Evolutionary conservation across 2,888 invertebrate species (phyloP).

Genomic region (Noctua comes): DNA sequence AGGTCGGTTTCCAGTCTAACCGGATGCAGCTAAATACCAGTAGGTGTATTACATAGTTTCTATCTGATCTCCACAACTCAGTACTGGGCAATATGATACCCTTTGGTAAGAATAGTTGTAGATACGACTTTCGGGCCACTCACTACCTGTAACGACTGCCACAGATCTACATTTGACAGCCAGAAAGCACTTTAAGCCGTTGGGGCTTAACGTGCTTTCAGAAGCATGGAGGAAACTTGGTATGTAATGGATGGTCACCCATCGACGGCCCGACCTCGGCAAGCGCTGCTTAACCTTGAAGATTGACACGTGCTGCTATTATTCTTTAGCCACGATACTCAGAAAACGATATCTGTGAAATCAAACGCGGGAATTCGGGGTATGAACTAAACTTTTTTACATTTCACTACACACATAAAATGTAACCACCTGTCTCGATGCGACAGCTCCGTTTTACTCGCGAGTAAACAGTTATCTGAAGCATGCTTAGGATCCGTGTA

Average conservation of each 20-base stretch:
- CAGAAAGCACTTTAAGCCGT: no score
- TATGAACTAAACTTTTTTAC: neutral
- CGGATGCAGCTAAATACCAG: neutral
- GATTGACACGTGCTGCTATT: neutral
- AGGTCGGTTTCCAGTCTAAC: neutral
- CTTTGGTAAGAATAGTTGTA: neutral
- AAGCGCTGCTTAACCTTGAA: neutral
- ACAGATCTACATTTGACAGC: neutral
- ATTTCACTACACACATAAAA: neutral
- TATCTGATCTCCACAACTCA: neutral
- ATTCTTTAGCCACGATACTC: neutral
- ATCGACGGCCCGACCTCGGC: neutral
- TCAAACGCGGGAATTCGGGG: neutral
- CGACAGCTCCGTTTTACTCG: neutral
- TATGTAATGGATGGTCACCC: neutral
- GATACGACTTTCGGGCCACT: neutral
- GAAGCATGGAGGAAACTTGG: neutral
- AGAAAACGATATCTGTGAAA: neutral
- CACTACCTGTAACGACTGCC: neutral
- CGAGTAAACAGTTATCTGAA: neutral
- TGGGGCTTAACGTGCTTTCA: no score
- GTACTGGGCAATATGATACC: no score
- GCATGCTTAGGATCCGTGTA: neutral
- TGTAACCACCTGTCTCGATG: neutral
- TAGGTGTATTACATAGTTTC: neutral